phyloP scores from a whole-genome alignment of 2,113 vertebrate species.

The Cepphus grylle region DNA sequence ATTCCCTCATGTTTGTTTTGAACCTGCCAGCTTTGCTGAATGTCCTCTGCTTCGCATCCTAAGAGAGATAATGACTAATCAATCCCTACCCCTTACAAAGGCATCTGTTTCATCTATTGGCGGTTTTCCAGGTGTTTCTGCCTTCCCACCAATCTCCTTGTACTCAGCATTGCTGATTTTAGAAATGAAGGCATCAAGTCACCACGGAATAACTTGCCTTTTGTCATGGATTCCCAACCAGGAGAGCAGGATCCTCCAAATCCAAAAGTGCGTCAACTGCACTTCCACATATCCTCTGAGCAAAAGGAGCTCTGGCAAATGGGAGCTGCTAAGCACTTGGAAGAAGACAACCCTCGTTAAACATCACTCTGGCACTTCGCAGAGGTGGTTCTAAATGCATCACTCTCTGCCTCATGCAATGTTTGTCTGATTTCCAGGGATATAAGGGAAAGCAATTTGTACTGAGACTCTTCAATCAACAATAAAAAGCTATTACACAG shows the following conservation, averaged over 20 bases:
- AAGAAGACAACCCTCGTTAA: not conserved
- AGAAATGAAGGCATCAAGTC: not conserved
- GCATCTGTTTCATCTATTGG: not conserved
- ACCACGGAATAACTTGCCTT: not conserved
- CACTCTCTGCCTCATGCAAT: not conserved
- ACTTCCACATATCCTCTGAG: not conserved
- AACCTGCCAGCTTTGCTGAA: not conserved
- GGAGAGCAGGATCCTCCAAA: not conserved
- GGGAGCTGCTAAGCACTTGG: not conserved
- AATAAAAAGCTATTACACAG: not conserved
- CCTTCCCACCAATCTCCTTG: not conserved
- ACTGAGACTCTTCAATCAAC: not conserved
- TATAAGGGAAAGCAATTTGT: not conserved
- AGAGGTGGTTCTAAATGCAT: conserved; percentile 48
- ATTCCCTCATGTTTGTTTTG: not conserved
- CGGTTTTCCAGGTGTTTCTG: not conserved
- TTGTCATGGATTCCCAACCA: not conserved
- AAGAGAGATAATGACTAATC: not conserved
- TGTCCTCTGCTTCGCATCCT: not conserved
- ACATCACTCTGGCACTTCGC: not conserved
- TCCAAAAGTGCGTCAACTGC: not conserved
- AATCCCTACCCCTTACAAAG: not conserved
- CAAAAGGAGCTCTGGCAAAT: not conserved
- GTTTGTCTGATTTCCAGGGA: conserved; percentile 6
- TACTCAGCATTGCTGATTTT: not conserved